Percentiles rank a stretch among this genome's conserved stretches.
Evolutionary conservation across 2,113 vertebrate genomes (phyloP).

Genomic region (Copsychus sechellarum): DNA sequence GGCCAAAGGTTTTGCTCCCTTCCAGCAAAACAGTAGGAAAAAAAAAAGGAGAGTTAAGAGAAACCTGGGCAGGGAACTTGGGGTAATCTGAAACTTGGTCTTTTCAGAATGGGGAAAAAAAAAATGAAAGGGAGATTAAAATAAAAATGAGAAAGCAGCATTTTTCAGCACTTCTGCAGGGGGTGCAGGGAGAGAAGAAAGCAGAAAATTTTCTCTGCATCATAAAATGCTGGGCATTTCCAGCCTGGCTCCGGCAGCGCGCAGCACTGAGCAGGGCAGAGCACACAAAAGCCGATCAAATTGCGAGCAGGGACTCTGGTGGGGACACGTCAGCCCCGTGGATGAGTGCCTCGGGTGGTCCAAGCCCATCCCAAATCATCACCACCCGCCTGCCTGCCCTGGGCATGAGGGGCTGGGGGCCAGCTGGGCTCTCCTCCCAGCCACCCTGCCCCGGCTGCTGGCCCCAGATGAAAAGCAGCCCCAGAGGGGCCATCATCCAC

Average conservation of each 20-base stretch:
- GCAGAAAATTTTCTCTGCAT: constrained; percentile 7
- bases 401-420: neutral
- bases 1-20: neutral
- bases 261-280: neutral
- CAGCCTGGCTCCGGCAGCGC: neutral
- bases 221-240: constrained; percentile 33
- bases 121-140: neutral
- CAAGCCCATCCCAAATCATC: neutral
- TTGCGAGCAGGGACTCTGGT: neutral
- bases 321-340: rapidly evolving
- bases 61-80: neutral
- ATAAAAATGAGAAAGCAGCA: neutral
- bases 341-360: neutral
- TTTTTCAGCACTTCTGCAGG: constrained; percentile 29
- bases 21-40: neutral
- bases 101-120: neutral
- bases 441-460: neutral
- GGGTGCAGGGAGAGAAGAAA: neutral
- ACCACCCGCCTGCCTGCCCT: rapidly evolving
- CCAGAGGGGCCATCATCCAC: neutral
- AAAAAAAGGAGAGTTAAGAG: neutral
- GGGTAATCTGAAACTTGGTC: neutral
- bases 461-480: neutral
- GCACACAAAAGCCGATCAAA: rapidly evolving
- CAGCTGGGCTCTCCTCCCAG: neutral